Evolutionary conservation across 2,113 vertebrate species (phyloP).

Genomic region (Elgaria multicarinata): DNA sequence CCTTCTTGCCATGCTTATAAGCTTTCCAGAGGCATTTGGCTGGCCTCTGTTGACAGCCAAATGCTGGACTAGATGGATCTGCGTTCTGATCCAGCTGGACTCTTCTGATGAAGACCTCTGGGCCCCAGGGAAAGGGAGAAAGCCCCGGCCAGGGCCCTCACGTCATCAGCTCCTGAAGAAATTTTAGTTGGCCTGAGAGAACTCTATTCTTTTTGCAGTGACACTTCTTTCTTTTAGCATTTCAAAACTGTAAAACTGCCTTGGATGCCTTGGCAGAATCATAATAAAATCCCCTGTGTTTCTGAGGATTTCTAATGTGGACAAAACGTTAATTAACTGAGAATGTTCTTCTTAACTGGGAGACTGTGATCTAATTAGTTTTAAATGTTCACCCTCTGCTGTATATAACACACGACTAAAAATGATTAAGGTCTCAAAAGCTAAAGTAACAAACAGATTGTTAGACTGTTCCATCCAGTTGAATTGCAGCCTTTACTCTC

Average conservation of each 20-base stretch:
- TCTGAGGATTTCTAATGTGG: background rate
- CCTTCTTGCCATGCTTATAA: background rate
- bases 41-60: background rate
- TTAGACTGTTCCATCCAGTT: background rate
- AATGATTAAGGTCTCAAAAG: background rate
- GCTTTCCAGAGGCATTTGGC: background rate
- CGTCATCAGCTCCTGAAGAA: background rate
- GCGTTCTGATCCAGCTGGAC: background rate
- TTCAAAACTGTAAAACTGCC: background rate
- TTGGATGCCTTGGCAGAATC: background rate
- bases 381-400: background rate
- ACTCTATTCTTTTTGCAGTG: background rate
- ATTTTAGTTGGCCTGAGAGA: background rate
- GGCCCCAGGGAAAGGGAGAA: background rate
- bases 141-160: background rate
- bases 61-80: background rate
- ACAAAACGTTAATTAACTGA: background rate
- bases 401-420: background rate
- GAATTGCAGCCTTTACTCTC: slow-evolving; percentile 3
- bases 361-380: background rate
- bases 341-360: background rate
- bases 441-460: background rate
- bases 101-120: background rate
- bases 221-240: background rate
- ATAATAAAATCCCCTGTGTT: background rate